Evolutionary conservation across 2,113 vertebrate species (phyloP).

Genomic region (Labeo rohita): DNA sequence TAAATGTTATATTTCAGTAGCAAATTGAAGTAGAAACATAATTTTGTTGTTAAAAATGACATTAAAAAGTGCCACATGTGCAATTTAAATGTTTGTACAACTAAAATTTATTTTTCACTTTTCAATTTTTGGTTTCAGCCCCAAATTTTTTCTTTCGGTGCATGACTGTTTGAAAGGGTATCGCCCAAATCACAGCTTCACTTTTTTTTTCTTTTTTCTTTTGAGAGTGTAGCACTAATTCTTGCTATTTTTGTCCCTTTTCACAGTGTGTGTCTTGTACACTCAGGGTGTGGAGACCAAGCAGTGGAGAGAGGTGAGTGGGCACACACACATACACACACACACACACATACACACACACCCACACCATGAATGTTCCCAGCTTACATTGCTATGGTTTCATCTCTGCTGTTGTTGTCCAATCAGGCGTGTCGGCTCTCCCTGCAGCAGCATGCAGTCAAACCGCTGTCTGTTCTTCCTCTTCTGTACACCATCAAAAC

Average conservation of each 20-base stretch:
- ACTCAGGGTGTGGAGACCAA: conserved; percentile 90
- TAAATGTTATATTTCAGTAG: too few species aligned
- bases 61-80: too few species aligned
- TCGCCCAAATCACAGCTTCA: background rate
- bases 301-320: conserved; percentile 90
- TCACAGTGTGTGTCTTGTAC: conserved; percentile 90
- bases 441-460: background rate
- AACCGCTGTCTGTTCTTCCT: background rate
- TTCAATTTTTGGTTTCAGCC: too few species aligned
- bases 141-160: background rate
- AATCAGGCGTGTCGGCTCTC: conserved; percentile 12
- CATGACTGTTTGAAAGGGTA: background rate
- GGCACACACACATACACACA: conserved; percentile 23
- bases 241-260: conserved; percentile 43
- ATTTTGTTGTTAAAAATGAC: too few species aligned
- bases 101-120: too few species aligned
- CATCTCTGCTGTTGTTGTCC: conserved; percentile 19
- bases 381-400: conserved; percentile 9
- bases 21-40: too few species aligned
- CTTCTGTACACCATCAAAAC: conserved; percentile 8
- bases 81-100: too few species aligned
- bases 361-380: background rate
- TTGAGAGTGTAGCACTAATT: background rate
- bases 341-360: conserved; percentile 9
- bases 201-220: background rate